These are phyloP conservation scores for Peromyscus nudipes DNA, from an alignment of 2,797 vertebrate species.

Conservation along the genomic window DNA sequence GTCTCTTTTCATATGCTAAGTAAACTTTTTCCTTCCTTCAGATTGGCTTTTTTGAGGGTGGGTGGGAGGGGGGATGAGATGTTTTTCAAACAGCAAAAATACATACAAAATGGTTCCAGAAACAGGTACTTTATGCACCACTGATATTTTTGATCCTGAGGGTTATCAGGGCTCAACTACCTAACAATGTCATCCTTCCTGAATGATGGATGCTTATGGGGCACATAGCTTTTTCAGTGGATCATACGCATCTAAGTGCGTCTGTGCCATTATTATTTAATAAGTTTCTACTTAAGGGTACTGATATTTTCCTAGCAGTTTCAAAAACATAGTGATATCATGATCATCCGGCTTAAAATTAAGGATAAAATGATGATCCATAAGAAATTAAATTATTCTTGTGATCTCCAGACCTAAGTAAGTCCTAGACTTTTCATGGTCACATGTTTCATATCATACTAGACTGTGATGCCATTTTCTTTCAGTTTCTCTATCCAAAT, in stretches of 20 bases:
- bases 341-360: slow-evolving; percentile 30
- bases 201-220: slow-evolving; percentile 8
- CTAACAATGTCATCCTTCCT: slow-evolving; percentile 43
- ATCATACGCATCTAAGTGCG: slow-evolving; percentile 15
- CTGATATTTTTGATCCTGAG: slow-evolving; percentile 17
- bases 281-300: slow-evolving; percentile 44
- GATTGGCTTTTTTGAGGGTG: neutral
- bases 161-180: neutral
- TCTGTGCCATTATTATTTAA: slow-evolving; percentile 56
- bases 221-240: slow-evolving; percentile 43
- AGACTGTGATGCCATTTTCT: neutral
- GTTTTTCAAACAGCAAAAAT: slow-evolving; percentile 15
- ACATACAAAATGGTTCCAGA: neutral
- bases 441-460: slow-evolving; percentile 10
- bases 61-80: neutral
- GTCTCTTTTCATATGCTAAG: neutral
- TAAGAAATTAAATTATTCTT: slow-evolving; percentile 28
- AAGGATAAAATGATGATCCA: slow-evolving; percentile 15
- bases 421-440: neutral
- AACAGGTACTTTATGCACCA: neutral
- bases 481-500: neutral
- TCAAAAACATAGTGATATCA: slow-evolving; percentile 61
- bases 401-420: slow-evolving; percentile 22
- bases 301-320: slow-evolving; percentile 45
- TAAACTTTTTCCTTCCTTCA: neutral